A percentile compares a stretch with the other conserved stretches of the same genome.
Conservation (phyloP, 2,113 vertebrate genomes). For the Eurystomus gularis region DNA sequence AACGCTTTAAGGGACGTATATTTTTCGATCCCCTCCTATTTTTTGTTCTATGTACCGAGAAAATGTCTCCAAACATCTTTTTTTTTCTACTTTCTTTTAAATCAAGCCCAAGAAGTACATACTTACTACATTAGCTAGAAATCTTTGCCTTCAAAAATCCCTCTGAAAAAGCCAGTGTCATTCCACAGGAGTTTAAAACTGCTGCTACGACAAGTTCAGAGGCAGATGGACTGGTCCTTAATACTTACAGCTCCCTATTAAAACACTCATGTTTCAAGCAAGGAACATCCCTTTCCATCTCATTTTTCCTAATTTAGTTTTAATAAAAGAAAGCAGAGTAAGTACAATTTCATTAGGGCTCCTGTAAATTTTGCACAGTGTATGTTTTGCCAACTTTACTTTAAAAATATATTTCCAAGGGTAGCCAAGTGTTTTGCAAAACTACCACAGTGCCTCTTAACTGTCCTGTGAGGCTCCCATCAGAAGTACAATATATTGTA, state of each 20-base stretch:
- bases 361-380: constrained; percentile 22
- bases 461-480: constrained; percentile 73
- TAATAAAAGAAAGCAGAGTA: constrained; percentile 42
- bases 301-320: constrained; percentile 61
- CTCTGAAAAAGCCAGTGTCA: not conserved
- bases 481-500: constrained; percentile 80
- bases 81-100: not conserved
- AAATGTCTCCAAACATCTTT: not conserved
- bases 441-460: constrained; percentile 22
- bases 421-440: constrained; percentile 40
- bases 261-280: constrained; percentile 29
- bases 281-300: constrained; percentile 15
- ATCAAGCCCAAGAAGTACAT: not conserved
- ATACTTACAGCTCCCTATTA: not conserved
- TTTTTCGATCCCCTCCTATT: constrained; percentile 18
- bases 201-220: constrained; percentile 13
- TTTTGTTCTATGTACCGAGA: not conserved
- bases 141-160: not conserved
- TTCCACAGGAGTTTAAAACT: constrained; percentile 9
- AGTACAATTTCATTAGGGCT: constrained; percentile 48
- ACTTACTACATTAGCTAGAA: constrained; percentile 1
- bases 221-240: not conserved
- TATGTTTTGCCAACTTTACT: constrained; percentile 44
- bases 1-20: constrained; percentile 55
- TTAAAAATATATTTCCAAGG: constrained; percentile 25